A percentile compares a stretch with the other conserved stretches of the same genome.
These are phyloP conservation scores for Troilus luridus DNA, from an alignment of 2,888 invertebrate genomes.

Conservation along the genomic window DNA sequence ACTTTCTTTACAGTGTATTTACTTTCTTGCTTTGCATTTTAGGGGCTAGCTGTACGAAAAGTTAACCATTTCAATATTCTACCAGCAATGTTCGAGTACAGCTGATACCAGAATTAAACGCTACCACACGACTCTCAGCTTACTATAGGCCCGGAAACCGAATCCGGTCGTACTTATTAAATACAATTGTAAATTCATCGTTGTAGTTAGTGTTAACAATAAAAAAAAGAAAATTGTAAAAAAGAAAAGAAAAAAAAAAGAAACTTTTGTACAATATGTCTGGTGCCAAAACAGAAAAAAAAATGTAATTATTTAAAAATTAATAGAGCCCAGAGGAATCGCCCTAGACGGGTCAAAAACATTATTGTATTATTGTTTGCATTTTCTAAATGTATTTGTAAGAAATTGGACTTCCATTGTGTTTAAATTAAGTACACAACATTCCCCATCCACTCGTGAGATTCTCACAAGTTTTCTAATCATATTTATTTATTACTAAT, in stretches of 20 bases:
- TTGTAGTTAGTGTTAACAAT: constrained; percentile 52
- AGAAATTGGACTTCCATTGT: constrained; percentile 54
- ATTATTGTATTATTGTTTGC: constrained; percentile 51
- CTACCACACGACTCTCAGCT: constrained; percentile 24
- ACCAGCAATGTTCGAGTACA: constrained; percentile 15
- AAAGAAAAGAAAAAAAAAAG: constrained; percentile 6
- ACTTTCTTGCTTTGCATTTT: constrained; percentile 1
- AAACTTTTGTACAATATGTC: constrained; percentile 59
- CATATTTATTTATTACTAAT: constrained; percentile 53
- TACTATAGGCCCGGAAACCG: constrained; percentile 45
- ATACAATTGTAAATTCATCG: constrained; percentile 58
- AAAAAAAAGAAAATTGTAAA: constrained; percentile 46
- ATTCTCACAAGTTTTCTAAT: constrained; percentile 55
- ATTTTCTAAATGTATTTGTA: constrained; percentile 50
- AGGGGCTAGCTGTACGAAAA: constrained; percentile 29
- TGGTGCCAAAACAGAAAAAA: constrained; percentile 58
- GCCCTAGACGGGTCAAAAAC: neutral
- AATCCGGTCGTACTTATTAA: constrained; percentile 56
- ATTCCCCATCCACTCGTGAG: constrained; percentile 58
- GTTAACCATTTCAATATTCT: constrained; percentile 46
- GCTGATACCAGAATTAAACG: neutral
- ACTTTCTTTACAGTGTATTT: neutral
- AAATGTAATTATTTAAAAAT: constrained; percentile 16
- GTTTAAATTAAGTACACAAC: constrained; percentile 57
- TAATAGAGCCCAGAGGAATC: constrained; percentile 21